Conservation (phyloP, 2,797 vertebrate species). For the Lagocephalus sceleratus region DNA sequence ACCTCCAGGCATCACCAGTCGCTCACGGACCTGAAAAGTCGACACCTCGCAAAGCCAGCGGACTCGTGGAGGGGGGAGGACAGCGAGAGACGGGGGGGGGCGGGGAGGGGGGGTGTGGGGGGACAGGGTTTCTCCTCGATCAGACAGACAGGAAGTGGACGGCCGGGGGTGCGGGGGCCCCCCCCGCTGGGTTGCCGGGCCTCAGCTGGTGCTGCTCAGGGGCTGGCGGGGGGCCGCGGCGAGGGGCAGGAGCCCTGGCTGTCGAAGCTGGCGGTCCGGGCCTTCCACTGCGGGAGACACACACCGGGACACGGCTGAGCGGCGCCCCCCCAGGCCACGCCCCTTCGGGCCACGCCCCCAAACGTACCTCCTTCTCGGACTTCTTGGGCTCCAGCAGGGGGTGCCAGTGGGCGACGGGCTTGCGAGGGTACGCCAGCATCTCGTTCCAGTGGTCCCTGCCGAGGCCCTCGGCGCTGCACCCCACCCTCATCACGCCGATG, state of each 20-base stretch:
- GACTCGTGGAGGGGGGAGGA: slow-evolving; percentile 40
- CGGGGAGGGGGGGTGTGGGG: slow-evolving; percentile 27
- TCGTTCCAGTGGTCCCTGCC: slow-evolving; percentile 98
- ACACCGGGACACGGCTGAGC: slow-evolving; percentile 39
- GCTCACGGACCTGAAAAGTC: slow-evolving; percentile 35
- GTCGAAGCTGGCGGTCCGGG: slow-evolving; percentile 94
- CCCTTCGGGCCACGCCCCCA: slow-evolving; percentile 20
- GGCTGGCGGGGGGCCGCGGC: slow-evolving; percentile 88
- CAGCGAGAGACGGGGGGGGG: slow-evolving; percentile 12
- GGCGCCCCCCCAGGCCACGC: neutral
- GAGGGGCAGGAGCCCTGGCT: slow-evolving; percentile 95
- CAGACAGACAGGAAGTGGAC: slow-evolving; percentile 72
- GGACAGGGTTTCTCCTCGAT: slow-evolving; percentile 65
- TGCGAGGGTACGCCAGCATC: slow-evolving; percentile 95
- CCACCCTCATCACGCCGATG: slow-evolving; percentile 92
- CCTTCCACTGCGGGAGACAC: slow-evolving; percentile 86
- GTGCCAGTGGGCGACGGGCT: slow-evolving; percentile 99
- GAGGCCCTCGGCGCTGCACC: slow-evolving; percentile 87
- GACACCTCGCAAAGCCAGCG: slow-evolving; percentile 43
- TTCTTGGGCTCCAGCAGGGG: slow-evolving; percentile 94
- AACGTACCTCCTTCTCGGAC: slow-evolving; percentile 91
- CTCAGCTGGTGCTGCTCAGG: slow-evolving; percentile 81
- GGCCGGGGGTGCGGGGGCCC: slow-evolving; percentile 58
- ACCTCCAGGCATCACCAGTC: slow-evolving; percentile 4
- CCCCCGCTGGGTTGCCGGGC: slow-evolving; percentile 56